Evolutionary conservation across 2,113 vertebrate species (phyloP).

Genomic region (Acinonyx jubatus): DNA sequence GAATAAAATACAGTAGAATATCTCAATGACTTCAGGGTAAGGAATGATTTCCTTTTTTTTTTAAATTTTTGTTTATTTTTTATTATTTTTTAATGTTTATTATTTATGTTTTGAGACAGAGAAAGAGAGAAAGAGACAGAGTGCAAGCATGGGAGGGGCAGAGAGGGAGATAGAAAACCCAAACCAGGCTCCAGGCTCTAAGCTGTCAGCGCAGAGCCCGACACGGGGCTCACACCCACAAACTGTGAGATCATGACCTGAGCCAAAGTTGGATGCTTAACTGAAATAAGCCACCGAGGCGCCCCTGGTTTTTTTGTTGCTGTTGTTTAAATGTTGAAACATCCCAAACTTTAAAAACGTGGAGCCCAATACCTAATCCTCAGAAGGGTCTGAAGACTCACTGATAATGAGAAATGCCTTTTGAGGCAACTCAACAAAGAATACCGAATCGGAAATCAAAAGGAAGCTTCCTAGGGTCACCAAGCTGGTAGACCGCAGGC

Average conservation of each 20-base stretch:
- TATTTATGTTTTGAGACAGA: too few relatives aligned
- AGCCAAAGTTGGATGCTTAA: too few relatives aligned
- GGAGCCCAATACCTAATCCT: not conserved
- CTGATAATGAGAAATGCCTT: not conserved
- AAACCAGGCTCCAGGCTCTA: too few relatives aligned
- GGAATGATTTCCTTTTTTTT: not conserved
- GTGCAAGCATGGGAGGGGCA: too few relatives aligned
- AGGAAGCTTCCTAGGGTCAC: not conserved
- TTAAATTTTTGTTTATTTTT: too few relatives aligned
- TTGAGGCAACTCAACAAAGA: not conserved
- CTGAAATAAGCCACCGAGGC: too few relatives aligned
- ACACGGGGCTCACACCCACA: too few relatives aligned
- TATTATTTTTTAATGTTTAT: too few relatives aligned
- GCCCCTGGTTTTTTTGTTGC: not conserved
- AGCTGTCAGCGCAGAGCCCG: too few relatives aligned
- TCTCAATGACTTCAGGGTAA: not conserved
- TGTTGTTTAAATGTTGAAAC: not conserved
- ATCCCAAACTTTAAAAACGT: constrained; percentile 12
- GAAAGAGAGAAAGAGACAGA: too few relatives aligned
- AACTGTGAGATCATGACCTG: too few relatives aligned
- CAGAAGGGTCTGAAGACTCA: not conserved
- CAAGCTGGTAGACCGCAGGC: not conserved
- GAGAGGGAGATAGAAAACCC: too few relatives aligned
- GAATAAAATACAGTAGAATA: not conserved
- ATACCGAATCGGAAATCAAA: not conserved